phyloP scores from a whole-genome alignment of 2,113 vertebrate genomes.

The Apteryx owenii region DNA sequence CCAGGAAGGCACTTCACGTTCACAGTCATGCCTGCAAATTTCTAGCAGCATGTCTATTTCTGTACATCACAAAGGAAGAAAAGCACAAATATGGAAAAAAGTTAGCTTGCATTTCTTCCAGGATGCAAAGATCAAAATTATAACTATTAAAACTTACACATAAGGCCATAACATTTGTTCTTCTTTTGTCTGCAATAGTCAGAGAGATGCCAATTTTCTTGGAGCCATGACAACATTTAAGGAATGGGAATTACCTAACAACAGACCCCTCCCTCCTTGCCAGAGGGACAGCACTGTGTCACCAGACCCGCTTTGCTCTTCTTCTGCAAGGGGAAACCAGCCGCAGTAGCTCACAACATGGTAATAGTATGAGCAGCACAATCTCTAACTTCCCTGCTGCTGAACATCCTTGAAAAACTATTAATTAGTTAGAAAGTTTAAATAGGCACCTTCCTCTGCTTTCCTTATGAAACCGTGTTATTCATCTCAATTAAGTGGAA shows the following conservation, averaged over 20 bases:
- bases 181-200: neutral
- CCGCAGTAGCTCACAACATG: neutral
- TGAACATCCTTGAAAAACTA: conserved; percentile 49
- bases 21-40: neutral
- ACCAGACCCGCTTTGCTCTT: neutral
- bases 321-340: neutral
- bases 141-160: neutral
- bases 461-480: neutral
- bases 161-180: neutral
- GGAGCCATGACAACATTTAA: neutral
- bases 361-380: neutral
- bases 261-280: neutral
- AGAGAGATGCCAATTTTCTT: neutral
- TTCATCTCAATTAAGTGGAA: conserved; percentile 63
- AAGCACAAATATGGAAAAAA: neutral
- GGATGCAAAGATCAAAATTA: neutral
- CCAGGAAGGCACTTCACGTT: neutral
- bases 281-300: neutral
- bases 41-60: neutral
- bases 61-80: neutral
- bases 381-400: neutral
- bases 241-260: neutral
- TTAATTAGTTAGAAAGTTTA: conserved; percentile 64
- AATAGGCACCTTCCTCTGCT: conserved; percentile 18
- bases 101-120: neutral